Base-by-base conservation (phyloP, 2,888 invertebrate genomes). In the Eristalis arbustorum region DNA sequence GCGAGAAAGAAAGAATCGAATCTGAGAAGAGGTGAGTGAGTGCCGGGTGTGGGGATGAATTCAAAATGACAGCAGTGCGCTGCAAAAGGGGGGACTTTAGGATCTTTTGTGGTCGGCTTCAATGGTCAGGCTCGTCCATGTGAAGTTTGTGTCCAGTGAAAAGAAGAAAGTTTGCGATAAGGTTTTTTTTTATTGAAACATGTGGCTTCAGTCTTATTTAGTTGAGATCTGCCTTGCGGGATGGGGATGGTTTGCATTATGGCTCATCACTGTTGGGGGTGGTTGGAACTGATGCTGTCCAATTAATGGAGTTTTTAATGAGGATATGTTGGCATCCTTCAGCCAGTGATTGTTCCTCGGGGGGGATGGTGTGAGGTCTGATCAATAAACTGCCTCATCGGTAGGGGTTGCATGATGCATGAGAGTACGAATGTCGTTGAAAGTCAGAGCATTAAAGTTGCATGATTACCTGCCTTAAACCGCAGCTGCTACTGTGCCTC, bases 11-110 rank as follows among this genome's bases (percentile, higher is more conserved):
- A 28, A 49, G 42, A 64, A 56, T 49, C 49, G 49, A 49, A 18
- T 49, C 49, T 42, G 37, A 37, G 18, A 68, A 18, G 13, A 61
- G 66, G 28, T 34, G 14, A 28, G 25, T n/a, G 25, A 59, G 59
- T 59, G 13, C 14, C 8, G 18, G 23, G 4, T 18, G 40, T n/a
- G 25, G 66, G 6, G 40, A 1, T 18, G 8, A 67, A 40, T 31
- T 49, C 49, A 49, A 74, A 76, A 80, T 69, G 77, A 73, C 61
- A 14, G 13, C 37, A 2, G 37, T 13, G 11, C 37, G 37, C 13
- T 25, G 1, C 18, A 49, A 18, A n/a, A n/a, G n/a, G 49, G 18
- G 49, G 13, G 25, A 37, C 8, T 13, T 13, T 37, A 14, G 57
- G 23, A 59, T 59, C 59, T 59, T 59, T 59, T 59, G 59, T 59